Evolutionary conservation across 2,888 invertebrate species (phyloP), one percentile per base, ranked within the genome.

Genomic region (Polyploca ridens): DNA sequence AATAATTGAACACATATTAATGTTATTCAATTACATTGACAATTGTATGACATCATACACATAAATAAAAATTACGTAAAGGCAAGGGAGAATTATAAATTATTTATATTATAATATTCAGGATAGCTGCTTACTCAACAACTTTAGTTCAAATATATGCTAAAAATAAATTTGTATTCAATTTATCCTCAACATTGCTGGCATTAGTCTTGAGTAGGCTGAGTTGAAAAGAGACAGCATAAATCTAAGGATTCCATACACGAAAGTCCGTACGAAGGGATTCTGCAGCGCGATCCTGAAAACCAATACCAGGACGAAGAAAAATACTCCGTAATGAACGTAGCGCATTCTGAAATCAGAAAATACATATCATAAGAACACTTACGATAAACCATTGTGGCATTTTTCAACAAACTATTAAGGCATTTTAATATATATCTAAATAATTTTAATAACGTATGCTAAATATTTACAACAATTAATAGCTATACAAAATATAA

Each of bases 281-380:
- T 85, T 90, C 63, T 81, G 82, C 3, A 93, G 72, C 0, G 86
- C 68, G 1, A 90, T 63, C 16, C 92, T 78, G n/a, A 86, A 71
- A 4, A 90, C 62, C 2, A 90, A 68, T 0, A 87, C 66, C 5
- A 86, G 19, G 0, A 82, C 64, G 66, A 89, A 81, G 16, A 85
- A 58, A 11, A 89, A 41, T 14, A 88, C 67, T 0, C 84, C 79
- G 66, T 88, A 77, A 76, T 93, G 93, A 0, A 90, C 66, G 71
- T 80, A 82, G 70, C 80, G 87, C 86, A 93, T 84, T 71, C 93
- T 93, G 87, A 14, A 86, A 87, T 46, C 61, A 54, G 69, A 67
- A 64, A 46, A 46, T n/a, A 46, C 7, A 14, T 44, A 2, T 46
- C 7, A 46, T 46, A n/a, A 5, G 46, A 14, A 1, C 44, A 14